phyloP scores from a whole-genome alignment of 2,797 vertebrate genomes.

The Pantherophis vulpinus region DNA sequence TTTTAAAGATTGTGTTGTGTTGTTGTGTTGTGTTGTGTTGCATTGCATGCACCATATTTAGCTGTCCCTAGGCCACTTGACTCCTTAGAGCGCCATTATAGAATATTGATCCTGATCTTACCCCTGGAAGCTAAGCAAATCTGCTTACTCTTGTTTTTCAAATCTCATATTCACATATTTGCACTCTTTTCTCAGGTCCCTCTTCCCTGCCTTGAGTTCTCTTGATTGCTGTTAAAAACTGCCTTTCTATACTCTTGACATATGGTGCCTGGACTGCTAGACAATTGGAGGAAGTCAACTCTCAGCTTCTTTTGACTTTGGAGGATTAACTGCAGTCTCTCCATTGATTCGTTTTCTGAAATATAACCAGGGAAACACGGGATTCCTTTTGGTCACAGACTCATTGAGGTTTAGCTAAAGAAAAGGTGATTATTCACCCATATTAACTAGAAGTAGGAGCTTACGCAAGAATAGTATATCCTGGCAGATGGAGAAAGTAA shows the following conservation, averaged over 20 bases:
- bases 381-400: background rate
- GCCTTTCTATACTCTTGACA: background rate
- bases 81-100: background rate
- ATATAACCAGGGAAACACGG: accelerated
- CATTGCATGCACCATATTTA: background rate
- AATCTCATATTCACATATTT: background rate
- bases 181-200: background rate
- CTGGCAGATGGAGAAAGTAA: constrained; percentile 41
- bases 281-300: background rate
- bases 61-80: background rate
- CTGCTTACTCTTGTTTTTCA: background rate
- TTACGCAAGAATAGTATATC: constrained; percentile 14
- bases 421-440: background rate
- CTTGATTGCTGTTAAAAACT: background rate
- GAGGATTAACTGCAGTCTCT: background rate
- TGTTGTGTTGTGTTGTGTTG: background rate
- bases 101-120: background rate
- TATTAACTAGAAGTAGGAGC: background rate
- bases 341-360: background rate
- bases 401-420: background rate
- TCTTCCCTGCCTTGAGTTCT: background rate
- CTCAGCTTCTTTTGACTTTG: background rate
- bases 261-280: background rate
- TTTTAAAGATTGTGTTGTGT: background rate
- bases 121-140: background rate